Conservation (phyloP, 2,797 vertebrate genomes). For the Phataginus tetradactyla region DNA sequence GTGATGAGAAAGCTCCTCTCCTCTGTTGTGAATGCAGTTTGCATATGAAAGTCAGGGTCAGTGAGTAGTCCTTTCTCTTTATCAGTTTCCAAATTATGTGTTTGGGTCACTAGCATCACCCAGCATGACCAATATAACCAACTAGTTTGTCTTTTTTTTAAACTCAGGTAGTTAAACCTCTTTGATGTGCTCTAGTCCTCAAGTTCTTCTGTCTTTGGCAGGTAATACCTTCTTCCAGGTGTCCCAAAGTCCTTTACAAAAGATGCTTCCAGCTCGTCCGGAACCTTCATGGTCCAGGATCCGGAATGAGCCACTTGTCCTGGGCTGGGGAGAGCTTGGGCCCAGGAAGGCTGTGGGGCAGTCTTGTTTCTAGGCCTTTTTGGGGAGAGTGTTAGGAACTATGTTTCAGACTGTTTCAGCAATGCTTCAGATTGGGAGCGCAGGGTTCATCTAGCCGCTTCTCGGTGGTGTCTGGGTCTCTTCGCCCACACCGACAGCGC, state of each 20-base stretch:
- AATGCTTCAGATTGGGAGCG: not conserved
- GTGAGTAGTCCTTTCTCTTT: not conserved
- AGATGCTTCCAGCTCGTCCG: accelerated
- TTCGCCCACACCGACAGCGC: not conserved
- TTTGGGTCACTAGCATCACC: not conserved
- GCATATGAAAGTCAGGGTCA: no score
- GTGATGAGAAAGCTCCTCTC: accelerated
- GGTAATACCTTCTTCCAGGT: no score
- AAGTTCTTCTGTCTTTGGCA: accelerated
- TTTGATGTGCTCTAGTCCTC: not conserved
- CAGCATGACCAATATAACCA: not conserved
- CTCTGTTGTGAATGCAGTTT: not conserved
- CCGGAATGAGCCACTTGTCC: not conserved
- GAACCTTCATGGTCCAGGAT: accelerated
- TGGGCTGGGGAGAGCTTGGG: not conserved
- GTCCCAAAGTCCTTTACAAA: accelerated
- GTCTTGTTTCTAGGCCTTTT: not conserved
- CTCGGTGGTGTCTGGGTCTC: not conserved
- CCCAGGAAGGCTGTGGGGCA: accelerated
- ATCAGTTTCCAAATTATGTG: accelerated
- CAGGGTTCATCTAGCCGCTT: not conserved
- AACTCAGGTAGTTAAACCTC: no score
- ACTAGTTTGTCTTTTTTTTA: not conserved
- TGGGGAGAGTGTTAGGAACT: no score
- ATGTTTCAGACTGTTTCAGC: not conserved